Percentiles rank a stretch among this genome's conserved stretches.
phyloP scores from a whole-genome alignment of 2,888 invertebrate species.

The Epistrophe grossulariae region DNA sequence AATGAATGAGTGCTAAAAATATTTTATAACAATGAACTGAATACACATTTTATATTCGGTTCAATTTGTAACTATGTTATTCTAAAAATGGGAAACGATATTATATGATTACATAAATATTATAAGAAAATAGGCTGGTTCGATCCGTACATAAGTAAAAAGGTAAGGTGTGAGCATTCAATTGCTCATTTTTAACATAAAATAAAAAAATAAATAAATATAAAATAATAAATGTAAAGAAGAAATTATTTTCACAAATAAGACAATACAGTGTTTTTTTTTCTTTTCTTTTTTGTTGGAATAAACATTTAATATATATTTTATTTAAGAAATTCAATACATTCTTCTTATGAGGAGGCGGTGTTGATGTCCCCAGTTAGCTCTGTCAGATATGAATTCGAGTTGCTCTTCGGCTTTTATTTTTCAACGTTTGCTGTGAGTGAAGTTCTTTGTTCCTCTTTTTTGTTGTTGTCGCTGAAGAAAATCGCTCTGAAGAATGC shows the following conservation, averaged over 20 bases:
- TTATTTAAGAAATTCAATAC: conserved; percentile 83
- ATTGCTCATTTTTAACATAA: conserved; percentile 60
- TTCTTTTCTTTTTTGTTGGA: conserved; percentile 79
- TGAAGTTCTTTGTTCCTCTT: conserved; percentile 1
- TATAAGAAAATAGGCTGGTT: conserved; percentile 39
- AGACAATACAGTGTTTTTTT: conserved; percentile 79
- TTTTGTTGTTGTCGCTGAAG: conserved; percentile 24
- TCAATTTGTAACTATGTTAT: conserved; percentile 43
- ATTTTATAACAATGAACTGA: conserved; percentile 44
- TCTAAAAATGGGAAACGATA: conserved; percentile 34
- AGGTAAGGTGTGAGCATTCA: conserved; percentile 32
- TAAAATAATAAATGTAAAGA: conserved; percentile 57
- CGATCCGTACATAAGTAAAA: conserved; percentile 44
- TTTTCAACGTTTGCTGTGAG: not conserved
- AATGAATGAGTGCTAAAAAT: conserved; percentile 28
- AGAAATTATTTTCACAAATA: conserved; percentile 79
- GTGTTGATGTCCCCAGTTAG: conserved; percentile 39
- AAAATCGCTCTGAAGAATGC: conserved; percentile 41
- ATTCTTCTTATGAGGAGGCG: conserved; percentile 80
- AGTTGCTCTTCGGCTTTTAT: not conserved
- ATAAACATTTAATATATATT: conserved; percentile 79
- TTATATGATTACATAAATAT: conserved; percentile 36
- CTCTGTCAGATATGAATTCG: conserved; percentile 12
- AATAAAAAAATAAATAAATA: conserved; percentile 61
- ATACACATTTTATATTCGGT: conserved; percentile 49